Evolutionary conservation across 2,113 vertebrate genomes (phyloP), one percentile per base, ranked within the genome.

Genomic region (Oryzias curvinotus): DNA sequence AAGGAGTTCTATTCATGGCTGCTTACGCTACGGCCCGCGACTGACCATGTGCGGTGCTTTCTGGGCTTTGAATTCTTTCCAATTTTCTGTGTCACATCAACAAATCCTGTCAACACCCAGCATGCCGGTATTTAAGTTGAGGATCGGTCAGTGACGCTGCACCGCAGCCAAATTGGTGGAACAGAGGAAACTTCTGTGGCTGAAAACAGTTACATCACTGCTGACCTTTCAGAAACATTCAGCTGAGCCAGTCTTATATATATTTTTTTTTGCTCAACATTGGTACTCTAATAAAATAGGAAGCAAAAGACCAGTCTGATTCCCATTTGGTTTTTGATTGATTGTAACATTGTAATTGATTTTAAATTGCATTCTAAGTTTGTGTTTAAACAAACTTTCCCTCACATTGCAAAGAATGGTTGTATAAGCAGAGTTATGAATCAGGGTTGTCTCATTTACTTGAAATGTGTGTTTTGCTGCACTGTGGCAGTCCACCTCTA

Each of bases 331-430:
- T 48, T 2, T 48, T 48, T 48, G 16, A 18, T n/a, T 19, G 47
- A 18, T 48, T 48, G 6, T 13, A 18, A 54, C 51, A 47, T 42
- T 43, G 7, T 48, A 21, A 45, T 42, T 13, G 18, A 43, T 16
- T 21, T 57, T 41, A 28, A 30, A 1, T 15, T 23, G 26, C 14
- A 49, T 55, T 51, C 36, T 36, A 3, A 36, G 10, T 23, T 46
- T 45, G 18, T 48, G 28, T 16, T 30, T 19, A 51, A 46, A 57
- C 50, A 66, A 41, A 61, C 56, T 45, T 45, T 71, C 26, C 46
- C 15, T 74, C 64, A 63, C 5, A 52, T 48, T 45, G 17, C 17
- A 12, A 14, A 23, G 49, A 12, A 36, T 36, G 8, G 36, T 36
- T 36, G 36, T 12, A 36, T 36, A 36, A 36, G 36, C 36, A 36